Evolutionary conservation across 2,797 vertebrate species (phyloP).

Genomic region (Notamacropus eugenii): DNA sequence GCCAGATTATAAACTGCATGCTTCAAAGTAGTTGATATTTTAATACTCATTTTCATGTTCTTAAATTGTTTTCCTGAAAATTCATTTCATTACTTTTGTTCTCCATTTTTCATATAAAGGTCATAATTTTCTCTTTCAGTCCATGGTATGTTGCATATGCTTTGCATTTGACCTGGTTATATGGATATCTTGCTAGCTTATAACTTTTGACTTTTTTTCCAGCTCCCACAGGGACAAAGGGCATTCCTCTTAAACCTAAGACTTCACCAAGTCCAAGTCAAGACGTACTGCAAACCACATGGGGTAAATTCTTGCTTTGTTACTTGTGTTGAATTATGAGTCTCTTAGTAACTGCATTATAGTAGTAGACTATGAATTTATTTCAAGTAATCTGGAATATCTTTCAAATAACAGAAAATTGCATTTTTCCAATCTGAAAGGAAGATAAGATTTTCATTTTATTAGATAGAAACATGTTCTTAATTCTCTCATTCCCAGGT

Average conservation of each 20-base stretch:
- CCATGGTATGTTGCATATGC: not conserved
- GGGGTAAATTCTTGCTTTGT: conserved; percentile 70
- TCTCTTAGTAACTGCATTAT: not conserved
- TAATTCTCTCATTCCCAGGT: not conserved
- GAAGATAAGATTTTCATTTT: not conserved
- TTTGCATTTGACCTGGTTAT: conserved; percentile 21
- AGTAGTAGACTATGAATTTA: not conserved
- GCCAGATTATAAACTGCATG: conserved; percentile 31
- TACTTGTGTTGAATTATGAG: not conserved
- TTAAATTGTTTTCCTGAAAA: conserved; percentile 23
- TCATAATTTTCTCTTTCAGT: conserved; percentile 59
- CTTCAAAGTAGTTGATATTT: conserved; percentile 13
- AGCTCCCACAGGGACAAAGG: conserved; percentile 81
- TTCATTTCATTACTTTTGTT: conserved; percentile 32
- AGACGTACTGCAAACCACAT: conserved; percentile 64
- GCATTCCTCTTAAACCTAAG: conserved; percentile 77
- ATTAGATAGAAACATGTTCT: not conserved
- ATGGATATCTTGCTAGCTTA: conserved; percentile 49
- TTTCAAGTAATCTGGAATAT: not conserved
- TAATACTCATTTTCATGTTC: conserved; percentile 51
- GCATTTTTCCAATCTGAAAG: not conserved
- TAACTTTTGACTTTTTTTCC: conserved; percentile 74
- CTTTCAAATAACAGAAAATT: not conserved
- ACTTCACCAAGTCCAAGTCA: conserved; percentile 76
- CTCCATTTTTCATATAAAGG: conserved; percentile 23